Conservation (phyloP, 2,797 vertebrate species). For the Sternotherus odoratus region DNA sequence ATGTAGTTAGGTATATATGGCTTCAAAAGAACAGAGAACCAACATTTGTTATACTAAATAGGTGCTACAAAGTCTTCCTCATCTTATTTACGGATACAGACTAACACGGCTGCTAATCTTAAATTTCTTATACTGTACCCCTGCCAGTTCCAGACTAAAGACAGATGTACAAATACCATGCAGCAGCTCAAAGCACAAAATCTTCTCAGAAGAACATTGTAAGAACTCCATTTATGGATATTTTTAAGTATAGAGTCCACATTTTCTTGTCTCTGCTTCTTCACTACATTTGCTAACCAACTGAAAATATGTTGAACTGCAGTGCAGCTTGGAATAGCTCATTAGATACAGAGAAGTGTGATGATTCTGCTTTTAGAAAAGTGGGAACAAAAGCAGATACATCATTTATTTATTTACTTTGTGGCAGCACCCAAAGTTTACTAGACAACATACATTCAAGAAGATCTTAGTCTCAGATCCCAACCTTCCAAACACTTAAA, state of each 20-base stretch:
- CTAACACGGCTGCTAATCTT: too few relatives aligned
- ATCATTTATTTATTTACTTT: not conserved
- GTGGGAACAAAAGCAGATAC: not conserved
- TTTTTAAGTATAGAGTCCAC: not conserved
- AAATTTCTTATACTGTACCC: not conserved
- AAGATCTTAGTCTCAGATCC: not conserved
- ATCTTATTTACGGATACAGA: too few relatives aligned
- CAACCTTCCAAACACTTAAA: not conserved
- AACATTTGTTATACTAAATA: not conserved
- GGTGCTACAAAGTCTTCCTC: too few relatives aligned
- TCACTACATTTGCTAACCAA: not conserved
- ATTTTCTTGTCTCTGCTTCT: not conserved
- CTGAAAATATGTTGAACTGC: not conserved
- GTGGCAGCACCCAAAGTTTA: not conserved
- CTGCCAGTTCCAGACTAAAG: not conserved
- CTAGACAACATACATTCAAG: not conserved
- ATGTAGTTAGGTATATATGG: not conserved
- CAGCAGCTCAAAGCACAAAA: not conserved
- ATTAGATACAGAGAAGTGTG: not conserved
- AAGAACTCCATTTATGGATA: not conserved
- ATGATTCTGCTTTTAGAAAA: not conserved
- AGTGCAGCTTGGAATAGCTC: not conserved
- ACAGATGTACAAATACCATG: not conserved
- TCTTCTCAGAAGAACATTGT: not conserved
- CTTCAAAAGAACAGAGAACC: not conserved